Percentiles rank a stretch among this genome's conserved stretches.
Conservation (phyloP, 2,113 vertebrate species). For the Lepisosteus osseus region DNA sequence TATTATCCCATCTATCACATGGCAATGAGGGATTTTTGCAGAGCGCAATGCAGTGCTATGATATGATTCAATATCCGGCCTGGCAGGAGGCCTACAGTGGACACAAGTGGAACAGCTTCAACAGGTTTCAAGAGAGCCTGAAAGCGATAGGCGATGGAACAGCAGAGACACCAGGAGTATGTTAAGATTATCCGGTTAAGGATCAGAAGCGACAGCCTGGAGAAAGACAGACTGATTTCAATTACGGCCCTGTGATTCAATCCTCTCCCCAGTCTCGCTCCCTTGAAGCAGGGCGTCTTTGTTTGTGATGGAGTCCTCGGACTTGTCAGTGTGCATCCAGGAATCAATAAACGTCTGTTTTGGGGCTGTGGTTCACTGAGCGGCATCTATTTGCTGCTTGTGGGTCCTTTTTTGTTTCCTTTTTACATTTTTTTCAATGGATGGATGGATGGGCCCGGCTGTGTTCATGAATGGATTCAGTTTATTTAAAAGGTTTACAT, state of each 20-base stretch:
- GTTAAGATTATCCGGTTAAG: not conserved
- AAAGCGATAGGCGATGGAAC: not conserved
- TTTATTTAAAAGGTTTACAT: too few species aligned
- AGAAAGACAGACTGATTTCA: conserved; percentile 3
- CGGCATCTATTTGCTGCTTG: not conserved
- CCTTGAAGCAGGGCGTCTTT: not conserved
- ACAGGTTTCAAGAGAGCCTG: not conserved
- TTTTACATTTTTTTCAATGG: too few species aligned
- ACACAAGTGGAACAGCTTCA: not conserved
- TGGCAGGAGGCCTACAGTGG: not conserved
- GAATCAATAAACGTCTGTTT: not conserved
- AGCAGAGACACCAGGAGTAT: not conserved
- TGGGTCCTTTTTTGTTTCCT: not conserved
- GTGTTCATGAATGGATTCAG: too few species aligned
- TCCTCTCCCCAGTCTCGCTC: conserved; percentile 1
- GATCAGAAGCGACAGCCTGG: not conserved
- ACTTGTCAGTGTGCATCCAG: not conserved
- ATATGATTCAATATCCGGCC: not conserved
- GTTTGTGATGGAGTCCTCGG: not conserved
- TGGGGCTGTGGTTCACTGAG: not conserved
- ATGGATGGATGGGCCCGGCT: too few species aligned
- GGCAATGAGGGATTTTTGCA: not conserved
- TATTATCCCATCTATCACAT: not conserved
- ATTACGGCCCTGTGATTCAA: not conserved
- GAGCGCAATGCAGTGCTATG: not conserved